Evolutionary conservation across 2,888 invertebrate genomes (phyloP), one percentile per base, ranked within the genome.

Genomic region (Stratiomys singularior): DNA sequence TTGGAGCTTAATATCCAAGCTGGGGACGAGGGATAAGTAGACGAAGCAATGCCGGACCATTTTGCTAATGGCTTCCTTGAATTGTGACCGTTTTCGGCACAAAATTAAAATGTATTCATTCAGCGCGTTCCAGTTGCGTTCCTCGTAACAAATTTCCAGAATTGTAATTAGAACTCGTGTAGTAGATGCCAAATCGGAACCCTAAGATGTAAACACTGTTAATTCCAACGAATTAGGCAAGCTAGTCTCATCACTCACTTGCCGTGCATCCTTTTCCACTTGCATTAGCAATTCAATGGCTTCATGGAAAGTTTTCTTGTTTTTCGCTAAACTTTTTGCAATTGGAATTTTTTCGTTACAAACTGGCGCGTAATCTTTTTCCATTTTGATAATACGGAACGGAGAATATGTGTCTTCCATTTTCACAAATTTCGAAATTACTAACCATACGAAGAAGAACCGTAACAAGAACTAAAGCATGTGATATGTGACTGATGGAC

Each of bases 1-100:
- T 84, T 96, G 95, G 76, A 97, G 91, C 88, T 93, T 94, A 0
- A 92, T 92, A 81, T 95, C 95, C 85, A 94, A 93, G 82, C 94
- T 93, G 0, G 95, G 94, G 46, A 94, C 93, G 86, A 94, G 91
- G 83, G 96, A 95, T 4, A 97, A 93, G 84, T 95, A 96, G 67
- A 90, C 91, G 84, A 92, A 95, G 83, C 95, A 96, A 87, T 96
- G 94, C 86, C 96, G 95, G 78, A 97, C 94, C 94, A 95, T 94
- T 90, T 93, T 96, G 0, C 94, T 94, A 5, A 97, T 95, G 0
- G 97, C 95, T 87, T 95, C 93, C 86, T 98, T 98, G 46, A 98
- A 90, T 85, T 98, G 96, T 18, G 96, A 95, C 76, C 89, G 79
- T 84, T 97, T 91, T 86, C 97, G 97, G 85, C 96, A 93, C 47